These are phyloP conservation scores for Trichogramma evanescens DNA, from an alignment of 2,888 invertebrate species.

Conservation along the genomic window DNA sequence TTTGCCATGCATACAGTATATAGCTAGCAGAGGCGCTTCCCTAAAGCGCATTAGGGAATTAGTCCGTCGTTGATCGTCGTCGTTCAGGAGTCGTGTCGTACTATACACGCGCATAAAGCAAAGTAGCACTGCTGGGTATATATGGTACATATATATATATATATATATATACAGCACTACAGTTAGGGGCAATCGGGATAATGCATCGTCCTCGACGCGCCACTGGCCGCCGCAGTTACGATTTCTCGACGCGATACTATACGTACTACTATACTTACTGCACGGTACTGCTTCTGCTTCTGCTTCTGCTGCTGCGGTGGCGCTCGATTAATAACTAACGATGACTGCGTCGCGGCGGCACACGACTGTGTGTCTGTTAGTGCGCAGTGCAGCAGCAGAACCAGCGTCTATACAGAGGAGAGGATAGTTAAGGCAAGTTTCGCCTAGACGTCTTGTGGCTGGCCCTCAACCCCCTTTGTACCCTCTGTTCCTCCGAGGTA, in stretches of 20 bases:
- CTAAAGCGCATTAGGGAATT: constrained; percentile 42
- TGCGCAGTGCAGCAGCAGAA: too few relatives aligned
- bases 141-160: too few relatives aligned
- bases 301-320: constrained; percentile 1
- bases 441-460: too few relatives aligned
- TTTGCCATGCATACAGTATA: too few relatives aligned
- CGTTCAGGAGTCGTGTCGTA: too few relatives aligned
- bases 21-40: too few relatives aligned
- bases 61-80: constrained; percentile 6
- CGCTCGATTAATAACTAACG: constrained; percentile 34
- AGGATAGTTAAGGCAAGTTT: too few relatives aligned
- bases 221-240: constrained; percentile 16
- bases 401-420: too few relatives aligned
- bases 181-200: constrained; percentile 43
- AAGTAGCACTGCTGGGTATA: not conserved
- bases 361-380: constrained; percentile 1
- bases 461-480: too few relatives aligned
- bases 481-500: too few relatives aligned
- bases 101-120: not conserved
- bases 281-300: too few relatives aligned
- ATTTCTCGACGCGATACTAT: constrained; percentile 17
- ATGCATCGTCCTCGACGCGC: constrained; percentile 29
- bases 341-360: constrained; percentile 10
- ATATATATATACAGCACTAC: constrained; percentile 30
- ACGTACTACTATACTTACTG: too few relatives aligned